Evolutionary conservation across 2,797 vertebrate species (phyloP).

Genomic region (Euphonia xanthogaster): DNA sequence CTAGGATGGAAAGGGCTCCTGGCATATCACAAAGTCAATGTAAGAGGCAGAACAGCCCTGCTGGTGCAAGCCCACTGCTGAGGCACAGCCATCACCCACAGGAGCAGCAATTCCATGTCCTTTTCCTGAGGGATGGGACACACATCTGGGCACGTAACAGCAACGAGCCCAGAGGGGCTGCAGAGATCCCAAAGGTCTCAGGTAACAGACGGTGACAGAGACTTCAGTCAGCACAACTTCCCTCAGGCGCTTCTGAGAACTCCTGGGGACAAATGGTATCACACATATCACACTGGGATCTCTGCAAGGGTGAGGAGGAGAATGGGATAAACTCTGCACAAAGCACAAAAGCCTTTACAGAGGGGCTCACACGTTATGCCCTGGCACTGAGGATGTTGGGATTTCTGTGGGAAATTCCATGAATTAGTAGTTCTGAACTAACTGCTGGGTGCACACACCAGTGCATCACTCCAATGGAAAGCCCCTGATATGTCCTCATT

Average conservation of each 20-base stretch:
- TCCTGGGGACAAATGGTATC: fast-evolving
- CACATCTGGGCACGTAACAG: fast-evolving
- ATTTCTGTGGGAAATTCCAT: not conserved
- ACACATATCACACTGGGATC: fast-evolving
- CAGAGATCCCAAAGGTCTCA: not conserved
- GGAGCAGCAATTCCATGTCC: not conserved
- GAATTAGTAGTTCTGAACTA: fast-evolving
- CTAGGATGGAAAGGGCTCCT: not conserved
- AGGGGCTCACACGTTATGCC: fast-evolving
- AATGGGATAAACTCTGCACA: not conserved
- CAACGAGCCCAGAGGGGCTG: not conserved
- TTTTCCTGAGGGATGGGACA: not conserved
- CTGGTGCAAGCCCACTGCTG: not conserved
- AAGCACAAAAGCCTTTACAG: not conserved
- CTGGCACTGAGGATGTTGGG: fast-evolving
- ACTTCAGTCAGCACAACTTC: not conserved
- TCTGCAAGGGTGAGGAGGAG: fast-evolving
- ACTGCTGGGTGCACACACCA: fast-evolving
- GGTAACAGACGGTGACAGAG: fast-evolving
- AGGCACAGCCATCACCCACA: fast-evolving
- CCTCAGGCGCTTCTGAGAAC: not conserved
- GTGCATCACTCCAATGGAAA: fast-evolving
- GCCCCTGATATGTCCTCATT: fast-evolving
- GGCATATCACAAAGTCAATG: not conserved
- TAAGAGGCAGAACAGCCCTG: not conserved